Conservation (phyloP, 23 tunicate genomes). For the Ciona savignyi region DNA sequence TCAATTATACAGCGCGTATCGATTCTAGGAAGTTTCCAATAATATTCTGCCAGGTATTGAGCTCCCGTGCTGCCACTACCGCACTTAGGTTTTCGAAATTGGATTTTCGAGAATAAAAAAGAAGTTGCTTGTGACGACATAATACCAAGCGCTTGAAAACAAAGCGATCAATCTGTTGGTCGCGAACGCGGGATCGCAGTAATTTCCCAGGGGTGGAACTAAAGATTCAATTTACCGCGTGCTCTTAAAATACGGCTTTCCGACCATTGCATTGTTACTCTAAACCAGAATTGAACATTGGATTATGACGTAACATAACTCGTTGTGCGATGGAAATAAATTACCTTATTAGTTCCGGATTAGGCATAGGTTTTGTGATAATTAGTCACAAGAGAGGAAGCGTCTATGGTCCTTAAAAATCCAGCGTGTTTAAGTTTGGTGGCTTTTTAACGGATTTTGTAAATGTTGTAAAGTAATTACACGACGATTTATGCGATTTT, state of each 20-base stretch:
- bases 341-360: too few relatives aligned
- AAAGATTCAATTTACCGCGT: not conserved
- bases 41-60: not conserved
- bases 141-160: not conserved
- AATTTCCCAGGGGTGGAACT: not conserved
- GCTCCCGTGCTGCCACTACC: not conserved
- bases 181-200: not conserved
- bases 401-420: too few relatives aligned
- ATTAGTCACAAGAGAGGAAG: too few relatives aligned
- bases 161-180: not conserved
- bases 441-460: too few relatives aligned
- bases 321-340: too few relatives aligned
- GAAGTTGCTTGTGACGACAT: not conserved
- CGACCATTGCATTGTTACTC: not conserved
- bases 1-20: not conserved
- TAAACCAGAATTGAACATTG: not conserved
- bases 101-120: not conserved
- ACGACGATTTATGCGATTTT: too few relatives aligned
- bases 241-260: not conserved
- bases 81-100: not conserved
- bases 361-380: too few relatives aligned
- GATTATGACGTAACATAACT: not conserved
- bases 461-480: too few relatives aligned
- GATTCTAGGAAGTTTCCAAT: not conserved
- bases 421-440: too few relatives aligned